Evolutionary conservation across 2,113 vertebrate species (phyloP), one percentile per base, ranked within the genome.

Genomic region (Sterrhoptilus dennistouni): DNA sequence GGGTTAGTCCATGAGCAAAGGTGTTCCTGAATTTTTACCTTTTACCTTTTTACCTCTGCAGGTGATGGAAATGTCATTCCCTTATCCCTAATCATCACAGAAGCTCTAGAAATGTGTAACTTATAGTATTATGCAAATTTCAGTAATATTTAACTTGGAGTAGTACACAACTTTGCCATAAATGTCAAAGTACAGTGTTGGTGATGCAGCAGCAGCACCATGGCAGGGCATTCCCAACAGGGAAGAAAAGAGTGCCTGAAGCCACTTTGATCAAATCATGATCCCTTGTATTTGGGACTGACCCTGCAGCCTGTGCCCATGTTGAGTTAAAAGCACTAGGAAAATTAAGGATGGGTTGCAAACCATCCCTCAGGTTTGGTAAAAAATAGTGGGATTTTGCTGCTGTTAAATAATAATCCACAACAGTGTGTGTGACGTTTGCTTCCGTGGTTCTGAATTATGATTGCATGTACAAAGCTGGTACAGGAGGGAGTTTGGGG

Each of bases 381-480:
- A 20, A 69, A 83, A 94, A 64, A 8, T 0, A 49, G 27, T 5
- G n/a, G 16, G 3, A 25, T 42, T 57, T 93, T 89, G 20, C 25
- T 17, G 4, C 15, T 63, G 24, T 22, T 83, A 31, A 90, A 47
- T 36, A 52, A 54, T 47, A 60, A 60, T 36, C 17, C 14, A 7
- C 47, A 85, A 4, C 3, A n/a, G 3, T 0, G 13, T 11, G 17
- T 5, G 15, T 12, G 27, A 77, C 6, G 8, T 53, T 52, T 77
- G 31, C 28, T 83, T 25, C n/a, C 0, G 0, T 19, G 19, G 29
- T 5, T 61, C 75, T 53, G 27, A 64, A 36, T 68, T 35, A 42
- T 1, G 38, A 36, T 15, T 87, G 45, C 24, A 33, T 0, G 4
- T 38, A 22, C 19, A 47, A 40, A 60, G 28, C 36, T 76, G 29